Evolutionary conservation across 2,888 invertebrate species (phyloP).

Genomic region (Cheilosia vulpina): DNA sequence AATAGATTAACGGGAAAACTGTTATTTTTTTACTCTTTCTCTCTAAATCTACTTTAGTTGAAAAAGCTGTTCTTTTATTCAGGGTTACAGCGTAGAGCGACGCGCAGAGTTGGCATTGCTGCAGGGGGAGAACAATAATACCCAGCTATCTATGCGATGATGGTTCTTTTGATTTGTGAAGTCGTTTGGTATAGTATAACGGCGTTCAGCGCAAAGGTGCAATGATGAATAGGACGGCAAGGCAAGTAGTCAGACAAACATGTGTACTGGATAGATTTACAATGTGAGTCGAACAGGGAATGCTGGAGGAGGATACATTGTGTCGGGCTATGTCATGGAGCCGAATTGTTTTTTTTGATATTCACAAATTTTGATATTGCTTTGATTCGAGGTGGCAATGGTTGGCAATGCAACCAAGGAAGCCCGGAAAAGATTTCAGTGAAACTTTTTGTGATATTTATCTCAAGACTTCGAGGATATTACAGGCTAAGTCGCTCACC

Average conservation of each 20-base stretch:
- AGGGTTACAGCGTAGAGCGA: neutral
- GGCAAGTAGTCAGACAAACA: conserved; percentile 33
- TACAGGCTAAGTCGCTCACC: too few species aligned
- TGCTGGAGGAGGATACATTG: too few species aligned
- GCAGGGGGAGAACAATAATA: neutral
- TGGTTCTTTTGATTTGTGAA: conserved; percentile 64
- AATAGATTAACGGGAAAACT: conserved; percentile 71
- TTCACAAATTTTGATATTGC: too few species aligned
- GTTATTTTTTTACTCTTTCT: conserved; percentile 35
- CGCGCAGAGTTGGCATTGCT: conserved; percentile 9
- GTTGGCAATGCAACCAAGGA: too few species aligned
- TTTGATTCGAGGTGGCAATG: neutral
- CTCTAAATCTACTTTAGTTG: conserved; percentile 25
- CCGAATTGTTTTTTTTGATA: too few species aligned
- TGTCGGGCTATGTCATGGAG: too few species aligned
- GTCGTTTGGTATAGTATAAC: conserved; percentile 48
- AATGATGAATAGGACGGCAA: conserved; percentile 59
- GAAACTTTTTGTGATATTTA: too few species aligned
- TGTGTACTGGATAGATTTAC: conserved; percentile 48
- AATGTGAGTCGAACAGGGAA: neutral
- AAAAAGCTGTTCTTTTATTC: conserved; percentile 14
- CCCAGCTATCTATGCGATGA: conserved; percentile 12
- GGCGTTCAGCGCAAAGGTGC: conserved; percentile 29
- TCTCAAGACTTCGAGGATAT: too few species aligned
- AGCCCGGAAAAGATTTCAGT: too few species aligned